These are phyloP conservation scores for Caprella mutica DNA, from an alignment of 2,888 invertebrate species.

Conservation along the genomic window DNA sequence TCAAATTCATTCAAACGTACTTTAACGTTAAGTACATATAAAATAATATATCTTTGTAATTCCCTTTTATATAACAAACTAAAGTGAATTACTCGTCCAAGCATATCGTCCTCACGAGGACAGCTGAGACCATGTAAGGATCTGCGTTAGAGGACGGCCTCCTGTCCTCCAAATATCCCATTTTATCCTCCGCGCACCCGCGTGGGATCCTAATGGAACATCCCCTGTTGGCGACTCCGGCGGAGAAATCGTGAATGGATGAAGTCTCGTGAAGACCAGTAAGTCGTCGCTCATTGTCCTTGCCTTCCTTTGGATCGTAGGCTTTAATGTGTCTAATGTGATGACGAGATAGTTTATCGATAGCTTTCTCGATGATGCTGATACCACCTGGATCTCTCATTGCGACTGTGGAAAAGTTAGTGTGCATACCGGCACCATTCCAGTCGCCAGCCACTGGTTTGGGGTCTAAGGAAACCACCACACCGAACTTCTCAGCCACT, in stretches of 20 bases:
- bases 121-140: slow-evolving; percentile 73
- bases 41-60: no score
- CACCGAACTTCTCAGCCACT: slow-evolving; percentile 86
- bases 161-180: slow-evolving; percentile 92
- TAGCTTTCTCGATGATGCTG: slow-evolving; percentile 78
- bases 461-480: slow-evolving; percentile 63
- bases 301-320: slow-evolving; percentile 87
- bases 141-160: slow-evolving; percentile 87
- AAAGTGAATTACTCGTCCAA: slow-evolving; percentile 68
- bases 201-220: slow-evolving; percentile 91
- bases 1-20: no score
- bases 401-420: slow-evolving; percentile 83
- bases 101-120: slow-evolving; percentile 72
- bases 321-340: slow-evolving; percentile 89
- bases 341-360: slow-evolving; percentile 80
- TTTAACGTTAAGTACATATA: no score
- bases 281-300: slow-evolving; percentile 85
- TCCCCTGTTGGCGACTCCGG: slow-evolving; percentile 83
- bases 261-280: slow-evolving; percentile 94
- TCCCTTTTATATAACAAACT: no score
- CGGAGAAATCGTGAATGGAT: slow-evolving; percentile 91
- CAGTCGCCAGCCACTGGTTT: slow-evolving; percentile 70
- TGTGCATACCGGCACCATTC: slow-evolving; percentile 95
- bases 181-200: slow-evolving; percentile 75
- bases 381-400: slow-evolving; percentile 87